A percentile compares a stretch with the other conserved stretches of the same genome.
phyloP scores from a whole-genome alignment of 2,113 vertebrate species.

The Cranoglanis bouderius region DNA sequence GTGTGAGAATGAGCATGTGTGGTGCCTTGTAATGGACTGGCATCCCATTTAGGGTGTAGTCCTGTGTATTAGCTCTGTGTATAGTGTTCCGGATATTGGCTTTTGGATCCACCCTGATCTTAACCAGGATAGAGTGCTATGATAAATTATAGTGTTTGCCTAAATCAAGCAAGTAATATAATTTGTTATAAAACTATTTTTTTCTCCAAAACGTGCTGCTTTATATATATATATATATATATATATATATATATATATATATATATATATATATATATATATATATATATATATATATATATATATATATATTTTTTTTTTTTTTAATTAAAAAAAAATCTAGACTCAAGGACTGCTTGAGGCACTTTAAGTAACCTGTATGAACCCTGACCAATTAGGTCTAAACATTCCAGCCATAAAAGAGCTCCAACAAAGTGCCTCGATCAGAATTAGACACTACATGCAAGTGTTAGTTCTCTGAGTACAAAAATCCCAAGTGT shows the following conservation, averaged over 20 bases:
- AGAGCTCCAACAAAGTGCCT: not conserved
- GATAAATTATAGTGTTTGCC: not conserved
- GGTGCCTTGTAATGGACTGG: not conserved
- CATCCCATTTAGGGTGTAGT: not conserved
- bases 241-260: no score
- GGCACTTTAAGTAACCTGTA: not conserved
- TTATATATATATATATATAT: no score
- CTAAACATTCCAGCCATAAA: not conserved
- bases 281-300: no score
- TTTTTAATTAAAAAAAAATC: not conserved
- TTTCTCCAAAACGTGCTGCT: no score
- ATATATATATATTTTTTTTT: no score
- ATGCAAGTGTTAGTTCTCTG: not conserved
- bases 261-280: no score
- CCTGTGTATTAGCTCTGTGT: not conserved
- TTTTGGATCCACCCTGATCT: not conserved
- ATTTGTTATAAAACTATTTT: not conserved
- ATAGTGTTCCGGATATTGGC: not conserved
- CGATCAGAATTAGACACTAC: not conserved
- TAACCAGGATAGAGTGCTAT: not conserved
- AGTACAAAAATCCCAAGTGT: not conserved
- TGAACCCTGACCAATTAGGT: not conserved
- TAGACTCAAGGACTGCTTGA: not conserved
- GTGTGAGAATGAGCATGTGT: not conserved
- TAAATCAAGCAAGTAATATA: not conserved